Conservation (phyloP, 2,888 invertebrate genomes). For the Lepidochrysops patricia region DNA sequence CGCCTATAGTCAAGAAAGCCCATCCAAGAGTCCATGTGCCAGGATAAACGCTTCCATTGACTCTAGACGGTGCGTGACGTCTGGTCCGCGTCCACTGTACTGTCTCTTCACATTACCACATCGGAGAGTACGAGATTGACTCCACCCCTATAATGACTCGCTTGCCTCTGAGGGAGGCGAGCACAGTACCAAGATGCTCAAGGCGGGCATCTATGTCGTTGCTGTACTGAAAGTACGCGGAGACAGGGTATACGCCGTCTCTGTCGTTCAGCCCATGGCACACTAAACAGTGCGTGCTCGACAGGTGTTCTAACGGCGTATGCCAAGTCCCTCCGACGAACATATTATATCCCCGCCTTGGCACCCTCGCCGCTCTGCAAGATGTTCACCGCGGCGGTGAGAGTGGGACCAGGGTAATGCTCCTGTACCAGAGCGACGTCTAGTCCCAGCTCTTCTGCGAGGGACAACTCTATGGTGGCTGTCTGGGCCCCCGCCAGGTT, state of each 20-base stretch:
- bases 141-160: slow-evolving; percentile 23
- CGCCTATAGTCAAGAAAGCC: no score
- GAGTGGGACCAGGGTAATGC: background rate
- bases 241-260: slow-evolving; percentile 18
- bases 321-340: slow-evolving; percentile 10
- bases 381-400: background rate
- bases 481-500: no score
- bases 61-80: slow-evolving; percentile 13
- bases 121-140: slow-evolving; percentile 28
- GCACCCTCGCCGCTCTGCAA: slow-evolving; percentile 13
- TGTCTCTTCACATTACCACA: slow-evolving; percentile 25
- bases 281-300: slow-evolving; percentile 21
- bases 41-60: slow-evolving; percentile 18
- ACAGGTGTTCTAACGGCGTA: slow-evolving; percentile 21
- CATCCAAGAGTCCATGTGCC: no score
- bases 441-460: background rate
- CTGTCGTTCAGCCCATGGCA: slow-evolving; percentile 11
- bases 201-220: slow-evolving; percentile 22
- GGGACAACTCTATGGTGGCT: no score
- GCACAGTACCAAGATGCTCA: slow-evolving; percentile 18
- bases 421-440: no score
- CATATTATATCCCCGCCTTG: slow-evolving; percentile 21
- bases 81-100: slow-evolving; percentile 19
- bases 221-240: slow-evolving; percentile 26
- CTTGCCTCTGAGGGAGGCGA: slow-evolving; percentile 13